A percentile compares a stretch with the other conserved stretches of the same genome.
These are phyloP conservation scores for Diarsia mendica DNA, from an alignment of 2,888 invertebrate species.

Conservation along the genomic window DNA sequence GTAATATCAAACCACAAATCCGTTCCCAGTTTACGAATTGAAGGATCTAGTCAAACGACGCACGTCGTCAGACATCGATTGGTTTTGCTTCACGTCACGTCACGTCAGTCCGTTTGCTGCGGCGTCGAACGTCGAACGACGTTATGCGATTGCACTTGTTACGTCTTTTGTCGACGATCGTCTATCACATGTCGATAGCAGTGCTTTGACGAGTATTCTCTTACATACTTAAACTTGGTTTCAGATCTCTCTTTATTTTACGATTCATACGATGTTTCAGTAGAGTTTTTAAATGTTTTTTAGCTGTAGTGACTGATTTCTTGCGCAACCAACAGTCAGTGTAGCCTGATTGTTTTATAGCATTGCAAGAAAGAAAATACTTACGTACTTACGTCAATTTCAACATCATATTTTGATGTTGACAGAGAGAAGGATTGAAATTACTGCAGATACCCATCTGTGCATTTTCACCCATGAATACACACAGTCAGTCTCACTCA, in stretches of 20 bases:
- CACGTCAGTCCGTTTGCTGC: conserved; percentile 10
- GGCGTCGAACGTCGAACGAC: conserved; percentile 3
- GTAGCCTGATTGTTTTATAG: background rate
- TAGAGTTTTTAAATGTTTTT: background rate
- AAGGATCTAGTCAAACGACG: conserved; percentile 18
- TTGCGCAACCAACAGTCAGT: background rate
- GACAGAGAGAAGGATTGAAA: too few species aligned
- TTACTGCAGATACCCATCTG: too few species aligned
- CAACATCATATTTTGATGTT: background rate
- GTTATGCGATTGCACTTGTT: conserved; percentile 39
- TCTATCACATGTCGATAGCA: conserved; percentile 13
- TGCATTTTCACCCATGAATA: background rate
- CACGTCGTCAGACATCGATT: conserved; percentile 35
- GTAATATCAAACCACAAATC: background rate
- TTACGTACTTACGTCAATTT: background rate
- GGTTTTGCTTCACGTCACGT: conserved; percentile 25
- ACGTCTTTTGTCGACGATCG: conserved; percentile 23
- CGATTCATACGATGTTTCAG: background rate
- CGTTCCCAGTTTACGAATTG: conserved; percentile 1
- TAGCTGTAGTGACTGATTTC: background rate
- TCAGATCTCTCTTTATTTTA: background rate
- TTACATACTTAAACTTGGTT: background rate
- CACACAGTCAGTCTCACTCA: too few species aligned
- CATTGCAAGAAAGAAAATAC: background rate
- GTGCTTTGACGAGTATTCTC: conserved; percentile 2